Conservation (phyloP, 2,888 invertebrate genomes). For the Notocelia uddmanniana region DNA sequence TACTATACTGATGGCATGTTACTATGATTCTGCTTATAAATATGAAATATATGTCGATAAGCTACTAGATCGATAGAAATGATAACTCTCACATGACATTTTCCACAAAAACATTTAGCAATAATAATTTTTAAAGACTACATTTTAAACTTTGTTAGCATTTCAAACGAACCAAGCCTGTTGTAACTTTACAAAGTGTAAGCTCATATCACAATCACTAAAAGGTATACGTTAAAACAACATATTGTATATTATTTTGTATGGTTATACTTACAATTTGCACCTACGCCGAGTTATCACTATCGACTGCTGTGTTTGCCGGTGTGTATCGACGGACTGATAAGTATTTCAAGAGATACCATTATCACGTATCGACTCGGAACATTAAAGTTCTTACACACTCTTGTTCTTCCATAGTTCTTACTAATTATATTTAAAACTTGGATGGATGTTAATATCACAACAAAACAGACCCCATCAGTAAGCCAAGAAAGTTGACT, state of each 20-base stretch:
- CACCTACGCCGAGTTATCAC: not conserved
- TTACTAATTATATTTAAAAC: not conserved
- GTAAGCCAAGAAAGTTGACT: too few relatives aligned
- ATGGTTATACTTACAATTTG: constrained; percentile 22
- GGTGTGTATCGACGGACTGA: constrained; percentile 43
- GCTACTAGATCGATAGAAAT: constrained; percentile 8
- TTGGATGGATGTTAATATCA: not conserved
- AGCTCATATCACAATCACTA: not conserved
- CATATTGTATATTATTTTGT: not conserved
- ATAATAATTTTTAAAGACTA: too few relatives aligned
- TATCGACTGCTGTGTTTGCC: constrained; percentile 22
- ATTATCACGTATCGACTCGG: constrained; percentile 23
- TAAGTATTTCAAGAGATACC: constrained; percentile 22
- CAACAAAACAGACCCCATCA: too few relatives aligned
- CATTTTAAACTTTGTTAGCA: too few relatives aligned
- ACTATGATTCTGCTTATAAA: not conserved
- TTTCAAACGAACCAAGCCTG: too few relatives aligned
- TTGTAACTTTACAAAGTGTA: not conserved
- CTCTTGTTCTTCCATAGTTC: not conserved
- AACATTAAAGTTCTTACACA: not conserved
- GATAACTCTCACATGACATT: not conserved
- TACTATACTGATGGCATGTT: not conserved
- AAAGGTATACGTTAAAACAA: not conserved
- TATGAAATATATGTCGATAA: not conserved
- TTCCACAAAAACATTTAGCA: not conserved